Conservation (phyloP, 92 coral and sea anemone species). For the Metridium senile region DNA sequence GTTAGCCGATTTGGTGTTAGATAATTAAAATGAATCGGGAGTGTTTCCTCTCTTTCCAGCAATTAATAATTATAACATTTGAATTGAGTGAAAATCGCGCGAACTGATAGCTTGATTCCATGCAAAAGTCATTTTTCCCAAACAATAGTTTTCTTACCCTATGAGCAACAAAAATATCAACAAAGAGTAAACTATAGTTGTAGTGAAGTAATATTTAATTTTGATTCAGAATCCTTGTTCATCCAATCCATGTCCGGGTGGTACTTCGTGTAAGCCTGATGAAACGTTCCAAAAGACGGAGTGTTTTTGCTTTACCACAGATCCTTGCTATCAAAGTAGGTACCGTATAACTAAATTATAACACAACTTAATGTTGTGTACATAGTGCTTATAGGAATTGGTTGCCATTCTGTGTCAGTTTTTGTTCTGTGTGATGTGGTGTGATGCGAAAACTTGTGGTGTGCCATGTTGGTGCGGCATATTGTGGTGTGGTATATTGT, state of each 20-base stretch:
- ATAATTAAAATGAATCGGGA: too few species aligned
- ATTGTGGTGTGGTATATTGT: too few species aligned
- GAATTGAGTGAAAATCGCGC: not conserved
- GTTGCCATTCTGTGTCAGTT: too few species aligned
- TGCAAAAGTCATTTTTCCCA: not conserved
- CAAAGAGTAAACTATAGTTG: not conserved
- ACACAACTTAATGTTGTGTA: too few species aligned
- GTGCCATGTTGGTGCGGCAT: too few species aligned
- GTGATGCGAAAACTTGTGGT: too few species aligned
- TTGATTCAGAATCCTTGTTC: not conserved
- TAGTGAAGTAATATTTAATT: not conserved
- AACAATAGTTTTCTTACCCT: not conserved
- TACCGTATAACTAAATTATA: too few species aligned
- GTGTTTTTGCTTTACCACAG: not conserved
- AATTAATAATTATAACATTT: not conserved
- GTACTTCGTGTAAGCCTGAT: not conserved
- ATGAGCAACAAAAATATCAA: not conserved
- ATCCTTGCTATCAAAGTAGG: slow-evolving; percentile 1
- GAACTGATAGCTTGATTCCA: not conserved
- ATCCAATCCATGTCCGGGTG: not conserved
- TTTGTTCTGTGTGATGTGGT: too few species aligned
- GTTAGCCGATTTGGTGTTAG: too few species aligned
- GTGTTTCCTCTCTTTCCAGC: too few species aligned
- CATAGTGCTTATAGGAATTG: too few species aligned
- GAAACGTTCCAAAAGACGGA: not conserved